A percentile compares a stretch with the other conserved stretches of the same genome.
Evolutionary conservation across 1,140 invertebrate species (phyloP).

Genomic region (Protaetia brevitarsis): DNA sequence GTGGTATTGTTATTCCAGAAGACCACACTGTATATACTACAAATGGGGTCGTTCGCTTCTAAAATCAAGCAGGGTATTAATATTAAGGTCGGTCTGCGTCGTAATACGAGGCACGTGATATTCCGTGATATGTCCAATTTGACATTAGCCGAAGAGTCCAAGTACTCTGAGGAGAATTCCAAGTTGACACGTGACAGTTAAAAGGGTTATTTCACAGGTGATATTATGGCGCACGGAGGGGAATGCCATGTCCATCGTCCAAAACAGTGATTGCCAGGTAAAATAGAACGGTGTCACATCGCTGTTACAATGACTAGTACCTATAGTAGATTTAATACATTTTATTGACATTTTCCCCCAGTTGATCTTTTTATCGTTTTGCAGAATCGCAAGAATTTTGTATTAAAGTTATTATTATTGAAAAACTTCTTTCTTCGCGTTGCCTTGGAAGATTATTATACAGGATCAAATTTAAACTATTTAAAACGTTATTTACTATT

Average conservation of each 20-base stretch:
- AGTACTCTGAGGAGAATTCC: slow-evolving; percentile 32
- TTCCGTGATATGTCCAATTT: slow-evolving; percentile 28
- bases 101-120: slow-evolving; percentile 10
- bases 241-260: slow-evolving; percentile 11
- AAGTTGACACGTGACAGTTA: slow-evolving; percentile 33
- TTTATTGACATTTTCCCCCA: too few relatives aligned
- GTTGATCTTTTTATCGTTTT: neutral
- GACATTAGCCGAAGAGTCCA: slow-evolving; percentile 27
- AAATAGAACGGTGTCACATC: neutral
- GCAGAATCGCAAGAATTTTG: too few relatives aligned
- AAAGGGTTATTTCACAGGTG: slow-evolving; percentile 30
- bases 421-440: too few relatives aligned
- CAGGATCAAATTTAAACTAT: too few relatives aligned
- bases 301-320: too few relatives aligned
- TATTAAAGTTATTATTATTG: too few relatives aligned
- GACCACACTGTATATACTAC: neutral
- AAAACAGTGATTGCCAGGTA: too few relatives aligned
- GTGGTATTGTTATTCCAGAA: too few relatives aligned
- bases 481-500: too few relatives aligned
- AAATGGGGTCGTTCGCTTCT: neutral
- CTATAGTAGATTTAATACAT: too few relatives aligned
- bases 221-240: neutral
- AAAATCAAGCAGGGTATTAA: neutral
- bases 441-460: too few relatives aligned
- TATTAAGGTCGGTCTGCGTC: slow-evolving; percentile 3